Evolutionary conservation across 2,113 vertebrate genomes (phyloP), one percentile per base, ranked within the genome.

Genomic region (Campylomormyrus numenius): DNA sequence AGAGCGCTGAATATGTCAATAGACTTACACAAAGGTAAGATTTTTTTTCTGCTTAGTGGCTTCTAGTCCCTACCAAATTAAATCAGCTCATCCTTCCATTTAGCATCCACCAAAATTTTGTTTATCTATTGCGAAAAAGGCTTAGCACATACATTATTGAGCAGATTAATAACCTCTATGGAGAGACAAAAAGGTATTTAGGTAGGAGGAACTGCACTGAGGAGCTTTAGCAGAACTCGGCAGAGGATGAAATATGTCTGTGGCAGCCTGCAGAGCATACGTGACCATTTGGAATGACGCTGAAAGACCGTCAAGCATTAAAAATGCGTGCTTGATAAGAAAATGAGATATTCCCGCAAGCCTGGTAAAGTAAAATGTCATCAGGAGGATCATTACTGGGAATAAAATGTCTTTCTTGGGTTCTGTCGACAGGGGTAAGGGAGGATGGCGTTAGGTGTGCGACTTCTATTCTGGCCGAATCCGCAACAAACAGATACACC

Each of bases 351-450:
- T 95, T 95, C 95, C 96, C 92, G 94, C 95, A 92, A 95, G 92
- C 93, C 93, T 94, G 95, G 91, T 94, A 95, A 96, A 96, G 96
- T 94, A 97, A 96, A 97, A 96, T 96, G 98, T 96, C 96, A 96
- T 96, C 97, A 94, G 96, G 94, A 96, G 95, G 96, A 97, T 97
- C 97, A 98, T 98, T 98, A 80, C 35, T 39, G 74, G 15, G 31
- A 80, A 80, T 80, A 80, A 70, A 70, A 42, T 42, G 74, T 42
- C 74, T 13, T 42, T 17, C 35, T 42, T 21, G 31, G 15, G 13
- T 80, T 80, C 74, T 19, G 5, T 15, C 6, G 5, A 80, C 74
- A 42, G 13, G 74, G 74, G 5, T 17, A 13, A 80, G 74, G 74
- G 35, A 42, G 35, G 74, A 80, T 80, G 13, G 31, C 17, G 31